These are phyloP conservation scores for Hycleus phaleratus DNA, from an alignment of 1,140 invertebrate species.

Conservation along the genomic window DNA sequence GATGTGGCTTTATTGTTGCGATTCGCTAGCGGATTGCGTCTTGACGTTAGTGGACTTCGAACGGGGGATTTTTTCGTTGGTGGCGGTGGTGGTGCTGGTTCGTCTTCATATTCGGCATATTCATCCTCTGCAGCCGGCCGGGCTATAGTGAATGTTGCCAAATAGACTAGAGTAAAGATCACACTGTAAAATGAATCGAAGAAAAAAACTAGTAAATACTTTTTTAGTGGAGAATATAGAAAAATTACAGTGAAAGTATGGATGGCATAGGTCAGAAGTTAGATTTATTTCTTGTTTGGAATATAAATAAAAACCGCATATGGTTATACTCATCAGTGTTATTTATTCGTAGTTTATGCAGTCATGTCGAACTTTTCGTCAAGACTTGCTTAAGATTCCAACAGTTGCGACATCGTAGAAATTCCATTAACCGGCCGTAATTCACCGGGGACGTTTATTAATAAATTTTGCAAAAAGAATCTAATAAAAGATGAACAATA, in stretches of 20 bases:
- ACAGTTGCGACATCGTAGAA: no score
- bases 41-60: slow-evolving; percentile 27
- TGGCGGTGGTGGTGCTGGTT: slow-evolving; percentile 32
- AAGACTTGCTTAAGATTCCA: no score
- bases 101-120: slow-evolving; percentile 33
- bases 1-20: slow-evolving; percentile 26
- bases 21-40: slow-evolving; percentile 32
- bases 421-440: no score
- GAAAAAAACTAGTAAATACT: slow-evolving; percentile 1
- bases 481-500: no score
- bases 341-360: not conserved
- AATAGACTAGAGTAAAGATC: slow-evolving; percentile 26
- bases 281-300: not conserved
- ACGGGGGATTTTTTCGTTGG: slow-evolving; percentile 29
- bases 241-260: not conserved
- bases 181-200: slow-evolving; percentile 18
- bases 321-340: not conserved
- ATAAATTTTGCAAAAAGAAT: no score
- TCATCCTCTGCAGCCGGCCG: slow-evolving; percentile 33
- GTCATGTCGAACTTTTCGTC: no score
- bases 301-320: not conserved
- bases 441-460: no score
- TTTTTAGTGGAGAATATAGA: not conserved
- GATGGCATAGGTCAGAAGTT: not conserved
- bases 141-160: slow-evolving; percentile 28